phyloP scores from a whole-genome alignment of 2,888 invertebrate species.

The Cerastis rubricosa region DNA sequence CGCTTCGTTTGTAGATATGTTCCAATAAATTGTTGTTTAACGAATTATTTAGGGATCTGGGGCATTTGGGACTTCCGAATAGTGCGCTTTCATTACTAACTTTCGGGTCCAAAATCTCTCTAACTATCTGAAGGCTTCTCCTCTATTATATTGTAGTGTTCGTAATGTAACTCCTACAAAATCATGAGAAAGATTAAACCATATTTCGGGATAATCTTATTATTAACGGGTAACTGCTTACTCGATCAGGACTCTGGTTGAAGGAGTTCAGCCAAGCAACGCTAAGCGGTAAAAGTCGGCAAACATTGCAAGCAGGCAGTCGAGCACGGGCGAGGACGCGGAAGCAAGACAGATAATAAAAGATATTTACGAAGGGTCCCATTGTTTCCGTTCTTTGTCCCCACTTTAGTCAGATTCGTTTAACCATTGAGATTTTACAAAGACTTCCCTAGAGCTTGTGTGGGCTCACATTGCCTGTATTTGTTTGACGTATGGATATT shows the following conservation, averaged over 20 bases:
- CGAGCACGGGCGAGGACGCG: conserved; percentile 63
- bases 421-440: conserved; percentile 74
- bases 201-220: conserved; percentile 56
- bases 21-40: conserved; percentile 68
- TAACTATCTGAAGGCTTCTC: conserved; percentile 67
- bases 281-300: conserved; percentile 66
- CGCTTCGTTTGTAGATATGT: conserved; percentile 63
- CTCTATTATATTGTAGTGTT: conserved; percentile 60
- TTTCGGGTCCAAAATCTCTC: conserved; percentile 61
- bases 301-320: conserved; percentile 67
- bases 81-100: conserved; percentile 68
- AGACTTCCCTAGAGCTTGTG: conserved; percentile 64
- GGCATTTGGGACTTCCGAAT: conserved; percentile 61
- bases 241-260: conserved; percentile 42
- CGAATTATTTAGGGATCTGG: conserved; percentile 63
- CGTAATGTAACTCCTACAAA: conserved; percentile 24
- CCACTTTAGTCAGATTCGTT: conserved; percentile 72
- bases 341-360: conserved; percentile 75
- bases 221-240: conserved; percentile 48
- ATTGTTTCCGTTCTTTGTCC: conserved; percentile 78
- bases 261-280: conserved; percentile 52
- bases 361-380: conserved; percentile 77
- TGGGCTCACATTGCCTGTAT: conserved; percentile 41
- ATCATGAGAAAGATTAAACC: conserved; percentile 16
- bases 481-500: conserved; percentile 27